Percentiles rank a stretch among this genome's conserved stretches.
phyloP scores from a whole-genome alignment of 2,113 vertebrate species.

The Tursiops truncatus region DNA sequence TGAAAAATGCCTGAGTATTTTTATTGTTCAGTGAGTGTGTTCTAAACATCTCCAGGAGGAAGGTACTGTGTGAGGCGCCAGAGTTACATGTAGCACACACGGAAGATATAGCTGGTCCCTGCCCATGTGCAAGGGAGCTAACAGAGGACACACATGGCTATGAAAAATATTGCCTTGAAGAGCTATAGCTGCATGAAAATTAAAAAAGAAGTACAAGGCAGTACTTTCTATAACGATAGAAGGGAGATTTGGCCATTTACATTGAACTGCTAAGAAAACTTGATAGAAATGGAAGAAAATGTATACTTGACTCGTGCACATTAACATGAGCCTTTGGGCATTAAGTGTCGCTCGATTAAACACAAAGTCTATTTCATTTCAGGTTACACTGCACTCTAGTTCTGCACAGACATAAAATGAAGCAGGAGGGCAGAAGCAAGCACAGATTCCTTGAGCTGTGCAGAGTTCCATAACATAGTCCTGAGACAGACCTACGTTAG shows the following conservation, averaged over 20 bases:
- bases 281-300: neutral
- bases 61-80: no score
- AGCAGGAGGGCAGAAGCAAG: neutral
- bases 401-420: no score
- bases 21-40: neutral
- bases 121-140: neutral
- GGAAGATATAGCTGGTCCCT: neutral
- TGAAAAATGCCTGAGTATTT: neutral
- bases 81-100: neutral
- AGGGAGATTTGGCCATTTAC: neutral
- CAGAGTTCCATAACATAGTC: no score
- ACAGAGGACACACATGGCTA: neutral
- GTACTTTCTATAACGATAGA: neutral
- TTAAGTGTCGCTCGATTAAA: neutral
- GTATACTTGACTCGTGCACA: neutral
- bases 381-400: neutral
- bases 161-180: neutral
- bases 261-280: neutral
- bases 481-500: neutral
- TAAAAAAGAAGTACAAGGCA: neutral
- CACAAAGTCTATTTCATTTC: neutral
- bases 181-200: neutral
- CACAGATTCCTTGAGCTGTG: neutral
- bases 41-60: neutral
- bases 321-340: fast-evolving